These are phyloP conservation scores for Tethea ocularis DNA, from an alignment of 2,888 invertebrate genomes.

Conservation along the genomic window DNA sequence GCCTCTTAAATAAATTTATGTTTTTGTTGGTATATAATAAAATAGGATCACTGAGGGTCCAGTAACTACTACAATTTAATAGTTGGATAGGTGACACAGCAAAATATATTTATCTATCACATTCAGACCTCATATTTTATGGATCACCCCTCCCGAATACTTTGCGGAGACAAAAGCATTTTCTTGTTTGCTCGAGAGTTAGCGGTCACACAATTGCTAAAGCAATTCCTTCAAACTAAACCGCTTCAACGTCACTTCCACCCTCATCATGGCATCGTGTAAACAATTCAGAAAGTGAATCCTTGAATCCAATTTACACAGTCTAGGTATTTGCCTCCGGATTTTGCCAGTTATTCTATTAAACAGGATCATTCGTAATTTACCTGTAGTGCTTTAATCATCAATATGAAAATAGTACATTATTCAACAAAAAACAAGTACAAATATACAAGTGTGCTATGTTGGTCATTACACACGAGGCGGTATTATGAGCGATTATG, in stretches of 20 bases:
- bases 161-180: conserved; percentile 34
- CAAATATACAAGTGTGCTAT: too few relatives aligned
- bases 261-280: conserved; percentile 25
- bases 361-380: too few relatives aligned
- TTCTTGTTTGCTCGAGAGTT: conserved; percentile 31
- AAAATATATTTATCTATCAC: background rate
- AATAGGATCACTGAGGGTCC: background rate
- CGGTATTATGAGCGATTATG: too few relatives aligned
- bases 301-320: conserved; percentile 26
- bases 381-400: too few relatives aligned
- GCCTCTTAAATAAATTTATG: too few relatives aligned
- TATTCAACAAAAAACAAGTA: too few relatives aligned
- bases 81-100: background rate
- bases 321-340: conserved; percentile 20
- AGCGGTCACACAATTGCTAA: conserved; percentile 33
- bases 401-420: too few relatives aligned
- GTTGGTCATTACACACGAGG: too few relatives aligned
- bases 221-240: conserved; percentile 36
- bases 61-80: conserved; percentile 1
- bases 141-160: conserved; percentile 13
- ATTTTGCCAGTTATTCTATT: too few relatives aligned
- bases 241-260: conserved; percentile 38
- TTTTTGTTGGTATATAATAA: too few relatives aligned
- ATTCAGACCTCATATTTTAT: conserved; percentile 4
- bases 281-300: conserved; percentile 45